These are phyloP conservation scores for Pseudomugil gertrudae DNA, from an alignment of 2,797 vertebrate species.

Conservation along the genomic window DNA sequence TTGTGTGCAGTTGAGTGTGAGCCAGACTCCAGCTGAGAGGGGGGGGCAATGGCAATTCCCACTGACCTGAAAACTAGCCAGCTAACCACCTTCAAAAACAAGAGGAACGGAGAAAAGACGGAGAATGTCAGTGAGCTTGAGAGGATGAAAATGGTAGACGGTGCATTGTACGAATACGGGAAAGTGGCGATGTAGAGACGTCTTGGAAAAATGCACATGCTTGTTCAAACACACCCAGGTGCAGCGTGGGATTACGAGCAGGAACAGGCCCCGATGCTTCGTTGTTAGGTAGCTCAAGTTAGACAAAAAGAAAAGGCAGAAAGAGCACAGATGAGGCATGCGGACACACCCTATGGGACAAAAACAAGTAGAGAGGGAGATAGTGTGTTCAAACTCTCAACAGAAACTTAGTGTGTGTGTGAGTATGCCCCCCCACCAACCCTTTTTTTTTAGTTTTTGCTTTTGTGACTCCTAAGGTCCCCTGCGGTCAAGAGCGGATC, in stretches of 20 bases:
- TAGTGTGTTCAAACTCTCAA: constrained; percentile 28
- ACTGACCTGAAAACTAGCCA: constrained; percentile 76
- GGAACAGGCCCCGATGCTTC: constrained; percentile 50
- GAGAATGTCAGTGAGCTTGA: constrained; percentile 69
- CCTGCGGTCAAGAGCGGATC: constrained; percentile 76
- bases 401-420: constrained; percentile 36
- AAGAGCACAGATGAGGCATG: constrained; percentile 19
- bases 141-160: constrained; percentile 36
- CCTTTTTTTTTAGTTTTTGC: constrained; percentile 12
- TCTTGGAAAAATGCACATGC: not conserved
- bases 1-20: constrained; percentile 63
- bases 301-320: constrained; percentile 46
- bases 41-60: constrained; percentile 72
- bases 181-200: constrained; percentile 8
- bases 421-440: constrained; percentile 33
- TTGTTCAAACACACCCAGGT: constrained; percentile 30
- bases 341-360: constrained; percentile 39
- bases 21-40: constrained; percentile 70
- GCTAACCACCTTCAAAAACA: constrained; percentile 59
- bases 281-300: constrained; percentile 47
- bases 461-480: constrained; percentile 67
- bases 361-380: constrained; percentile 24
- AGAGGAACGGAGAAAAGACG: constrained; percentile 12
- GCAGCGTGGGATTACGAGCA: constrained; percentile 54
- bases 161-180: constrained; percentile 46